Evolutionary conservation across 2,888 invertebrate genomes (phyloP).

Genomic region (Flabesymbios commensalis): DNA sequence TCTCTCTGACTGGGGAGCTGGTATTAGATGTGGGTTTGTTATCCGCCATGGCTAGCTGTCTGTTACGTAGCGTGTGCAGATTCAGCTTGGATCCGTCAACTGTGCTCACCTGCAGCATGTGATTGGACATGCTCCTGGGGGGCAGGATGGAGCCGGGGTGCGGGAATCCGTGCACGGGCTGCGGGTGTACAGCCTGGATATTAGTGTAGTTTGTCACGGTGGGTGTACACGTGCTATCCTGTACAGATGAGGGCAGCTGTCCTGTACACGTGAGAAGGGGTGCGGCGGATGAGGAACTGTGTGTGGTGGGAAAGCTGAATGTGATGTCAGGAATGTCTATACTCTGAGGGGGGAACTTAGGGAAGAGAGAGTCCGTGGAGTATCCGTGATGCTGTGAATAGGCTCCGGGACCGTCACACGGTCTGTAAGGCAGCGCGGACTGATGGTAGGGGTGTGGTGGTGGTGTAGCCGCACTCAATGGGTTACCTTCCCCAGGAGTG

Average conservation of each 20-base stretch:
- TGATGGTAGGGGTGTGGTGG: no score
- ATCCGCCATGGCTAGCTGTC: not conserved
- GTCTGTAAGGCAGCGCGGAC: no score
- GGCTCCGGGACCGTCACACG: no score
- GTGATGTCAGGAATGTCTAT: slow-evolving; percentile 56
- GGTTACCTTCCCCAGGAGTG: no score
- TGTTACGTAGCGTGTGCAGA: not conserved
- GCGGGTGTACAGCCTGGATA: not conserved
- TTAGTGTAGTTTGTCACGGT: not conserved
- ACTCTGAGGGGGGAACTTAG: slow-evolving; percentile 57
- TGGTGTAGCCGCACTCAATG: no score
- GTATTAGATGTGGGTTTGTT: not conserved
- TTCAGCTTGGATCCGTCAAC: not conserved
- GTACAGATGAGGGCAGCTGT: not conserved
- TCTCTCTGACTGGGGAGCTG: slow-evolving; percentile 65
- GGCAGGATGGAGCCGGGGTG: not conserved
- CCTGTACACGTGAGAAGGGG: not conserved
- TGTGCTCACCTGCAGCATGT: not conserved
- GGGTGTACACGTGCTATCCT: not conserved
- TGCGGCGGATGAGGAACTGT: not conserved
- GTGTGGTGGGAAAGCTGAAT: not conserved
- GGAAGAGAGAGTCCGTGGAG: slow-evolving; percentile 34
- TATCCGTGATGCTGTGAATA: slow-evolving; percentile 6
- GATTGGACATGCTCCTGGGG: not conserved
- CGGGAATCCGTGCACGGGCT: not conserved